Evolutionary conservation across 2,113 vertebrate species (phyloP).

Genomic region (Turdus rufiventris): DNA sequence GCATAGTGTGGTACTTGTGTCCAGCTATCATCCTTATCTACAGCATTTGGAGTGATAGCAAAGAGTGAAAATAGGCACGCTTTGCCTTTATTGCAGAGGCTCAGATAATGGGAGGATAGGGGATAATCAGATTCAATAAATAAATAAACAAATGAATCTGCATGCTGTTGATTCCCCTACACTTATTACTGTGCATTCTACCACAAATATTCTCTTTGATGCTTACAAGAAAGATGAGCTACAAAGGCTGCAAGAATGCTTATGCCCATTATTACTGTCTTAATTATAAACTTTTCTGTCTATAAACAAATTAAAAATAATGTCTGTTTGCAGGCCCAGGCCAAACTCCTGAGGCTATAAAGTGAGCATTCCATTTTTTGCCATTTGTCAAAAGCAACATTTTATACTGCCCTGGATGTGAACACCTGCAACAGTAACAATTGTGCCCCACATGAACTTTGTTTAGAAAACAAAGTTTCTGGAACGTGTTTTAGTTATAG

Average conservation of each 20-base stretch:
- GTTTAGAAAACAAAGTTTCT: not conserved
- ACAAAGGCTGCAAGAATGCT: not conserved
- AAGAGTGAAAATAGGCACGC: not conserved
- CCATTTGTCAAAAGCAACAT: not conserved
- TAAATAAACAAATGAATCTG: not conserved
- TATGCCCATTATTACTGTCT: not conserved
- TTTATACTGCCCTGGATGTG: not conserved
- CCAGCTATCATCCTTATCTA: not conserved
- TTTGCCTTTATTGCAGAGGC: not conserved
- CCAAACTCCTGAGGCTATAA: not conserved
- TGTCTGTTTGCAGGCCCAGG: not conserved
- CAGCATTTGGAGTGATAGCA: not conserved
- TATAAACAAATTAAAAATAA: constrained; percentile 6
- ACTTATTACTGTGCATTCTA: not conserved
- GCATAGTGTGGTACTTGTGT: not conserved
- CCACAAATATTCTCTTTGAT: constrained; percentile 36
- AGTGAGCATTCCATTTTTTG: not conserved
- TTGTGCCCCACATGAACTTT: not conserved
- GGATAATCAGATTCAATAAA: not conserved
- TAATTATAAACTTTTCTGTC: constrained; percentile 10
- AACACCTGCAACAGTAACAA: not conserved
- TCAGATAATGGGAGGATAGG: not conserved
- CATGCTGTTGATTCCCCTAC: not conserved
- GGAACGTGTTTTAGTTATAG: not conserved
- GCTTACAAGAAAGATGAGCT: not conserved